Evolutionary conservation across 2,797 vertebrate genomes (phyloP).

Genomic region (Agapornis canus): DNA sequence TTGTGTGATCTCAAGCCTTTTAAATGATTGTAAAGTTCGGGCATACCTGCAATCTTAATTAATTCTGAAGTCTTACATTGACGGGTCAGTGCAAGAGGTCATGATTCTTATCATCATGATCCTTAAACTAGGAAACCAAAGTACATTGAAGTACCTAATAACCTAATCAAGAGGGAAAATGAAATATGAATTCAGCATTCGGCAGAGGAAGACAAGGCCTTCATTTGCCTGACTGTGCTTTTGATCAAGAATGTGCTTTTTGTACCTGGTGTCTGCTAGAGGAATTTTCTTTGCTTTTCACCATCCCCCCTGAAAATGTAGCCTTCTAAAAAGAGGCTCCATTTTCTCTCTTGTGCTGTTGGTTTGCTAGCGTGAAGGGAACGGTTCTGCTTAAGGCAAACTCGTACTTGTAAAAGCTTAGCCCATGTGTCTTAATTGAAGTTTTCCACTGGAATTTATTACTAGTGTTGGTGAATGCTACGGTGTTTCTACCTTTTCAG

Average conservation of each 20-base stretch:
- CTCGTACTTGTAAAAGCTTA: accelerated
- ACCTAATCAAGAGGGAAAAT: background rate
- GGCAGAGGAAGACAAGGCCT: background rate
- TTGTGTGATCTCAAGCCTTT: background rate
- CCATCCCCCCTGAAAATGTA: background rate
- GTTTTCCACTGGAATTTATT: background rate
- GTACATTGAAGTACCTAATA: background rate
- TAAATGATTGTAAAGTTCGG: background rate
- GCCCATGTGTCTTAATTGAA: background rate
- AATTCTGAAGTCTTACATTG: background rate
- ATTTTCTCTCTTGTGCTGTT: background rate
- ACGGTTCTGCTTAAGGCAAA: background rate
- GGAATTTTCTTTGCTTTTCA: background rate
- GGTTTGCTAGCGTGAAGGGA: background rate
- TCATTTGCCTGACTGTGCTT: background rate
- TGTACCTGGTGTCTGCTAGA: background rate
- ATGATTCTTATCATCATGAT: background rate
- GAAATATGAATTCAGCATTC: background rate
- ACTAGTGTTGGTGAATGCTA: background rate
- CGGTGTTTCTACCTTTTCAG: background rate
- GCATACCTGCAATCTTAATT: background rate
- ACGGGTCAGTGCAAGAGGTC: background rate
- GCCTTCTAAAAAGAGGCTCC: background rate
- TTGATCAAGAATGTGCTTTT: background rate
- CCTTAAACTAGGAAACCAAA: background rate